Evolutionary conservation across 2,797 vertebrate species (phyloP), one percentile per base, ranked within the genome.

Genomic region (Garrulus glandarius): DNA sequence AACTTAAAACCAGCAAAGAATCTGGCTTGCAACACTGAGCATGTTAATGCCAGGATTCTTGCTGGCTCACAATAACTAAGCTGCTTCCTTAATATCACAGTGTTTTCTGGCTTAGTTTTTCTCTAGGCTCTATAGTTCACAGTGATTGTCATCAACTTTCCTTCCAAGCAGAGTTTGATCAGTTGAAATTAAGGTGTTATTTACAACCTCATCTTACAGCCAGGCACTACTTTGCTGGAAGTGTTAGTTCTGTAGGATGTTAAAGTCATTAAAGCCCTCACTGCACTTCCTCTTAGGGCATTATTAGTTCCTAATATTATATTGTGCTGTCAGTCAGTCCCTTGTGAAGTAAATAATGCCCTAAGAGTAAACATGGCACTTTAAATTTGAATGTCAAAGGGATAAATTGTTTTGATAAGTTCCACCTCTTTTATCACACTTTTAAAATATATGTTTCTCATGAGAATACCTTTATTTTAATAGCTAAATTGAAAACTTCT

Each of bases 271-370:
- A 97, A 94, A 96, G 65, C 70, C 89, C 89, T 95, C 74, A 27
- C 46, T 88, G 50, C 80, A 83, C 87, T 95, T 96, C 89, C 96
- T 97, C 96, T 87, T 50, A 95, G 93, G 95, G 96, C 90, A 89
- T 89, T 95, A 97, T 96, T 97, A 96, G 94, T 84, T 94, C 91
- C 91, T 94, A 96, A 95, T 95, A 97, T 95, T 95, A 93, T 85
- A 91, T 87, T 78, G 82, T 74, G 91, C 93, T 93, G 92, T 95
- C 92, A 95, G 92, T 89, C 95, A 89, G 89, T 94, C 93, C 75
- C 95, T 94, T 91, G 96, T 87, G 95, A 95, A 95, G 94, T 96
- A 95, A 97, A 97, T 95, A 91, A 95, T 95, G 89, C 91, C 87
- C 77, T 94, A 79, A 93, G 89, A 92, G 87, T 95, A 96, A 97